Evolutionary conservation across 2,797 vertebrate species (phyloP), one percentile per base, ranked within the genome.

Genomic region (Rhabdomys pumilio): DNA sequence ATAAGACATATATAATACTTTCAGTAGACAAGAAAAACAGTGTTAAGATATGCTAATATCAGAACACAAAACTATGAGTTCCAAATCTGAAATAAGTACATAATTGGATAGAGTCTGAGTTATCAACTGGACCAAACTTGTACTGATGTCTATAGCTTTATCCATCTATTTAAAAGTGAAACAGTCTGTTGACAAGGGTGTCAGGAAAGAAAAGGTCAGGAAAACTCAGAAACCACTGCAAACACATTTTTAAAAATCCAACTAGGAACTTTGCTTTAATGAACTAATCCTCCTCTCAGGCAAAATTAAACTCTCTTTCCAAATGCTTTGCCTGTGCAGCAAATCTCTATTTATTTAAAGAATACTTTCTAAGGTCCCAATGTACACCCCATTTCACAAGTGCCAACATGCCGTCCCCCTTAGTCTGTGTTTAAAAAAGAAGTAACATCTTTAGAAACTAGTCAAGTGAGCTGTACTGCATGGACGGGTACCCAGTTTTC

Each of bases 281-380:
- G 89, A 95, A 65, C 96, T 61, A 92, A 90, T 44, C 20, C 24
- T 38, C 20, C 3, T 84, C 72, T 88, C 34, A 69, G 53, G 65
- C 57, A 84, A 96, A 93, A 92, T 57, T 59, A 87, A 96, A 47
- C 63, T 72, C 59, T 53, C 63, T 92, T 94, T 72, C 53, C 44
- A 94, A 86, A 67, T 72, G 59, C 14, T 89, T 81, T 90, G n/a
- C 76, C 95, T 94, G 4, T 31, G 67, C 24, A 96, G 24, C 34
- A 89, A 95, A 82, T 11, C 65, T 84, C 14, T 69, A 59, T 75
- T 88, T 96, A 59, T 91, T 82, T 93, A 47, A 93, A 82, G 93
- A 94, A 79, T 73, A n/a, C 61, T 92, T 90, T 55, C 73, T 84
- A 91, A 90, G 84, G 29, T 61, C 53, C 67, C 83, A 50, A 96